Base-by-base conservation (phyloP, 2,797 vertebrate species). In the Hypotaenidia okinawae region DNA sequence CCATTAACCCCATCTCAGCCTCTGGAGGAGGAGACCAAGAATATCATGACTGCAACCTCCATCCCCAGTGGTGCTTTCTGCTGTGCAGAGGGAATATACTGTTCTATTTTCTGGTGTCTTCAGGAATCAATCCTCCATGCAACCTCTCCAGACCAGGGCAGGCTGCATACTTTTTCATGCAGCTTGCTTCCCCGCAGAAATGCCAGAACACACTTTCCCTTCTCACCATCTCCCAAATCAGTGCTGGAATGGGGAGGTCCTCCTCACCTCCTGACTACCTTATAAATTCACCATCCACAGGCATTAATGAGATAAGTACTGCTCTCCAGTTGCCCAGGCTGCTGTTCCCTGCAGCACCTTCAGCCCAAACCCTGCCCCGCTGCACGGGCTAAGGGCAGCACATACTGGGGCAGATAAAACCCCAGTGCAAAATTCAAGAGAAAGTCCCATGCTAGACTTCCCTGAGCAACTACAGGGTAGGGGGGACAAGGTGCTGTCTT, bases 201-300 rank as follows among this genome's bases (percentile, higher is more conserved):
- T 28, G 5, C 22, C 72, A 72, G 51, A 61, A 92, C 2, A 6
- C 22, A 9, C 32, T 63, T 92, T 75, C 8, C 19, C 11, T 84
- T n/a, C 66, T 88, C 39, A 51, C 57, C 19, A 49, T 16, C 32
- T 75, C 37, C 41, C 66, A 84, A 24, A 88, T 35, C 72, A 94
- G 22, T 4, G 1, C 6, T 14, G 16, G 12, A 10, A 10, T 3
- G 0, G 7, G 5, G 13, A 11, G 18, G 1, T 58, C 33, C 37
- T 35, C 35, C 9, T 74, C 25, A 13, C 25, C 14, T 92, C 8
- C 80, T 25, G 28, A 22, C 30, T 58, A 22, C 37, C 21, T 21
- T 35, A 19, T n/a, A 64, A 72, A 89, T 69, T 88, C 47, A 32
- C n/a, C 35, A 62, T 27, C n/a, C 24, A 37, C 15, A 63, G 24